Percentiles rank a stretch among this genome's conserved stretches.
Conservation (phyloP, 2,113 vertebrate genomes). For the Sceloporus undulatus region DNA sequence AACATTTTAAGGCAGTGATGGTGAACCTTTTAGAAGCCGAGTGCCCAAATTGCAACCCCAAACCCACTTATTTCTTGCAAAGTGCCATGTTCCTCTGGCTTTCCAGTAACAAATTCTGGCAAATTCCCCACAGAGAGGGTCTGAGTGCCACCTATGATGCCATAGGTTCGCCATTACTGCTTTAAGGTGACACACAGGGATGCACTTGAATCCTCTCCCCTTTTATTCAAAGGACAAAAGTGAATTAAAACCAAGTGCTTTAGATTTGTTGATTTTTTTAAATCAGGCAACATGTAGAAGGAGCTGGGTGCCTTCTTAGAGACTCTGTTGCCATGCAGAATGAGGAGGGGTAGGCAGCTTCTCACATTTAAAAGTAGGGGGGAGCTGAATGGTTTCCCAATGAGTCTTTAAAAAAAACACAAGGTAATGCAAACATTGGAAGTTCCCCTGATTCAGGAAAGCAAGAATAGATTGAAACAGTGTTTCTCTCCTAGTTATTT, state of each 20-base stretch:
- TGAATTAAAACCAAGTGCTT: not conserved
- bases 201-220: too few species aligned
- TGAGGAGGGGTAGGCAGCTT: constrained; percentile 7
- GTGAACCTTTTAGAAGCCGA: too few species aligned
- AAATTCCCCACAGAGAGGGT: too few species aligned
- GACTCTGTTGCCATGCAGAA: not conserved
- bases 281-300: not conserved
- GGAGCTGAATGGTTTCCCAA: not conserved
- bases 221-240: too few species aligned
- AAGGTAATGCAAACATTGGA: not conserved
- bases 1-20: not conserved
- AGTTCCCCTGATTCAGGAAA: constrained; percentile 44
- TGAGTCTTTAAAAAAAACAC: not conserved
- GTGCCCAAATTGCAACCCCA: too few species aligned
- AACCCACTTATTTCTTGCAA: too few species aligned
- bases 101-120: too few species aligned
- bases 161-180: too few species aligned
- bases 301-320: not conserved
- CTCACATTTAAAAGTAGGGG: constrained; percentile 36
- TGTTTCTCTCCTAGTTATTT: constrained; percentile 29
- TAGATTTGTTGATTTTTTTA: not conserved
- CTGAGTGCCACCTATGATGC: too few species aligned
- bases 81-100: too few species aligned
- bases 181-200: not conserved
- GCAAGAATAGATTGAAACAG: constrained; percentile 47